A percentile compares a stretch with the other conserved stretches of the same genome.
phyloP scores from a whole-genome alignment of 2,888 invertebrate species.

The Protonemura montana region DNA sequence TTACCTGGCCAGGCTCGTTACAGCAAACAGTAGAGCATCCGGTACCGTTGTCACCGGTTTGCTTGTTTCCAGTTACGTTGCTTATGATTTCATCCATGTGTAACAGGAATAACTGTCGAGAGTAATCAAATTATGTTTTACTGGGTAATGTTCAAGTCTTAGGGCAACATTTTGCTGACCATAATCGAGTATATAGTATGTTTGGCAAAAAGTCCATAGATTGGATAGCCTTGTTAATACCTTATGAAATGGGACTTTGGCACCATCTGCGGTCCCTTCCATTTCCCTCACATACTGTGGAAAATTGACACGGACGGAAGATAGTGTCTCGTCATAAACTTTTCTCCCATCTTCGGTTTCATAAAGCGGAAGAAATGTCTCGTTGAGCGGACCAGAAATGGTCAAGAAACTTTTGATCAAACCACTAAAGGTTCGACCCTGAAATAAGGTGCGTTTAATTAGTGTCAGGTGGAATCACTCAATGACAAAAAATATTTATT shows the following conservation, averaged over 20 bases:
- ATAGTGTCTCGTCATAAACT: constrained; percentile 78
- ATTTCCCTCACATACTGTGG: constrained; percentile 85
- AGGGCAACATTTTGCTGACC: too few relatives aligned
- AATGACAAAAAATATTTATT: not conserved
- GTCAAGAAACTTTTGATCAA: constrained; percentile 75
- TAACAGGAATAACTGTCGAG: constrained; percentile 78
- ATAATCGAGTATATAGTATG: too few relatives aligned
- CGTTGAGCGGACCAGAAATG: constrained; percentile 65
- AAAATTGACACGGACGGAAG: constrained; percentile 71
- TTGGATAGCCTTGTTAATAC: constrained; percentile 59
- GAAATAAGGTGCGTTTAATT: constrained; percentile 52
- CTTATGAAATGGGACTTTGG: constrained; percentile 82
- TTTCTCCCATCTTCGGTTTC: constrained; percentile 72
- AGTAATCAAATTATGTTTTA: constrained; percentile 34
- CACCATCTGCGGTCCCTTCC: constrained; percentile 83
- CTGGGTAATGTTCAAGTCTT: too few relatives aligned
- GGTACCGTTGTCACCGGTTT: constrained; percentile 61
- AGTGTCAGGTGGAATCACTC: not conserved
- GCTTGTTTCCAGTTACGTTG: constrained; percentile 53
- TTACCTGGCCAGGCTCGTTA: constrained; percentile 72
- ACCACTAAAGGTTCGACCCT: constrained; percentile 82
- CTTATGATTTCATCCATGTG: constrained; percentile 85
- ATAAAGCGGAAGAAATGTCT: constrained; percentile 75
- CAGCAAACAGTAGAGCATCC: constrained; percentile 83
- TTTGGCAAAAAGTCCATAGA: too few relatives aligned